Percentiles rank a stretch among this genome's conserved stretches.
Conservation (phyloP, 92 coral and sea anemone genomes). For the Anthopleura xanthogrammica region DNA sequence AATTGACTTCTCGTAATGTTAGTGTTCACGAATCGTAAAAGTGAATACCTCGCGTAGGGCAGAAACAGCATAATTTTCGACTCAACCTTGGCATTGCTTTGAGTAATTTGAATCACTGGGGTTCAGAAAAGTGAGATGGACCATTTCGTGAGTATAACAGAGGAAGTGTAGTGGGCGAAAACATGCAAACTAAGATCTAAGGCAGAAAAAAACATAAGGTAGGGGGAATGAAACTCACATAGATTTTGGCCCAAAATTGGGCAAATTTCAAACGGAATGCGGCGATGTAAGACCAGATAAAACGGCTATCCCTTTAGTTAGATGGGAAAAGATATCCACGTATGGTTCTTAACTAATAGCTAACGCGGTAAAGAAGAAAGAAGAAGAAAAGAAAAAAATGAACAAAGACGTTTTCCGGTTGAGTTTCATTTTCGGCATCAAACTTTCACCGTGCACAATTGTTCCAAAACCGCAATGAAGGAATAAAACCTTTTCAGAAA, state of each 20-base stretch:
- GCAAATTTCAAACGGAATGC: slow-evolving; percentile 25
- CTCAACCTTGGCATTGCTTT: slow-evolving; percentile 6
- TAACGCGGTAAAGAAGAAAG: slow-evolving; percentile 25
- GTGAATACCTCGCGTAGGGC: slow-evolving; percentile 1
- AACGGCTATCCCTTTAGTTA: slow-evolving; percentile 18
- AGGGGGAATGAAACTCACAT: background rate
- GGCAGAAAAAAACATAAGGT: background rate
- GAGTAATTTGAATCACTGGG: background rate
- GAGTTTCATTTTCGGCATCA: background rate
- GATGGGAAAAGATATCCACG: slow-evolving; percentile 20
- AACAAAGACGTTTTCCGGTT: slow-evolving; percentile 22
- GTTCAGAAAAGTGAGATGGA: background rate
- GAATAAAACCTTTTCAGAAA: background rate
- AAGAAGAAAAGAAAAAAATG: slow-evolving; percentile 14
- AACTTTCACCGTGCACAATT: background rate
- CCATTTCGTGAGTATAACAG: background rate
- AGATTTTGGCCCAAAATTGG: background rate
- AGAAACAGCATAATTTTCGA: background rate
- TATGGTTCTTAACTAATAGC: background rate
- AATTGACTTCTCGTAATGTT: background rate
- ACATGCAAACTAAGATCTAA: background rate
- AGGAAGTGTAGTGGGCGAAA: background rate
- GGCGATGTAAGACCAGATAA: slow-evolving; percentile 16
- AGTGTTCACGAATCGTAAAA: background rate
- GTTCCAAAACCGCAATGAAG: background rate